A percentile compares a stretch with the other conserved stretches of the same genome.
Evolutionary conservation across 2,888 invertebrate genomes (phyloP).

Genomic region (Mimumesa dahlbomi): DNA sequence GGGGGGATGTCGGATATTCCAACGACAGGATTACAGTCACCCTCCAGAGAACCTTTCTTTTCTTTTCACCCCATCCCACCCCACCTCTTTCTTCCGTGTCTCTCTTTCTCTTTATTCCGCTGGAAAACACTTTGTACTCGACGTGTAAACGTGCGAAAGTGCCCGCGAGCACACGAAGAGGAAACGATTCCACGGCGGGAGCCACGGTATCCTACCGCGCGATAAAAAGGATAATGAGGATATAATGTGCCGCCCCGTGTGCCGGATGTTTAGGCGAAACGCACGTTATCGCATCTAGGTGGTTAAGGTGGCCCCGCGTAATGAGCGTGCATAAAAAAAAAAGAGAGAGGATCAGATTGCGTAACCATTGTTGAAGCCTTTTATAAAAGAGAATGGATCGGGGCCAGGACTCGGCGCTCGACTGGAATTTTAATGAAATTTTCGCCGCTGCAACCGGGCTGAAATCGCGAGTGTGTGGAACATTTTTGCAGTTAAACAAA

Average conservation of each 20-base stretch:
- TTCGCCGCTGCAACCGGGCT: constrained; percentile 5
- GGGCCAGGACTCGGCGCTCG: not conserved
- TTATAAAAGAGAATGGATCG: constrained; percentile 17
- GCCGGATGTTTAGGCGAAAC: constrained; percentile 46
- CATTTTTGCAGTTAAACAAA: not conserved
- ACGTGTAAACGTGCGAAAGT: constrained; percentile 64
- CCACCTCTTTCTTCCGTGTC: not conserved
- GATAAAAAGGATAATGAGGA: constrained; percentile 64
- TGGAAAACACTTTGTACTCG: constrained; percentile 67
- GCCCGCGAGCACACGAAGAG: constrained; percentile 19
- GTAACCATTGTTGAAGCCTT: constrained; percentile 20
- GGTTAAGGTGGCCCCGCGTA: constrained; percentile 41
- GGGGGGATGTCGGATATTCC: constrained; percentile 55
- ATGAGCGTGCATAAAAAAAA: constrained; percentile 24
- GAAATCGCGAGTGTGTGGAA: not conserved
- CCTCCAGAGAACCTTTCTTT: constrained; percentile 41
- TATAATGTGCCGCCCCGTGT: constrained; percentile 49
- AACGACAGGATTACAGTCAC: constrained; percentile 63
- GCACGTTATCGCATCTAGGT: constrained; percentile 38
- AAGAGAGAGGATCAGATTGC: constrained; percentile 32
- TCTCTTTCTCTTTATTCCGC: constrained; percentile 45
- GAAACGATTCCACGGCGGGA: constrained; percentile 36
- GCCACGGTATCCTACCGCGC: constrained; percentile 23
- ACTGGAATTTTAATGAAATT: constrained; percentile 50
- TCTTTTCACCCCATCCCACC: constrained; percentile 22